phyloP scores from a whole-genome alignment of 1,140 invertebrate species.

The Bacillus rossius region DNA sequence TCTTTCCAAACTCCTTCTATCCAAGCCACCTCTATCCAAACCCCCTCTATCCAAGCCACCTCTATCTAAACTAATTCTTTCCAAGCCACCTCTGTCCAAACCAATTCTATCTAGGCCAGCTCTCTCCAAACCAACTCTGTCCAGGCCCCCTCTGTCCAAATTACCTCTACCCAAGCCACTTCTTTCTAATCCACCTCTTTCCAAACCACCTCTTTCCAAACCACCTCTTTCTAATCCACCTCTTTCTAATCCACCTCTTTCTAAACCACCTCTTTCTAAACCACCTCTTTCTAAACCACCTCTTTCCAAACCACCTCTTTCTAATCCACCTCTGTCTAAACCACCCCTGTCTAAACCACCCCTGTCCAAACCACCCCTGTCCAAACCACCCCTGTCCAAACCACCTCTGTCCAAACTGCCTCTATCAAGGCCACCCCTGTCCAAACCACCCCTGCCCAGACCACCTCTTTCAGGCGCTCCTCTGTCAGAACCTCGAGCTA shows the following conservation, averaged over 20 bases:
- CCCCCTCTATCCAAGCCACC: not conserved
- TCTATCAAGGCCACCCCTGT: not conserved
- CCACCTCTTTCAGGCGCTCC: not conserved
- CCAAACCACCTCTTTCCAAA: not conserved
- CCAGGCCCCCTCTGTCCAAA: not conserved
- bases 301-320: not conserved
- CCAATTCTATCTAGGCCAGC: too few relatives aligned
- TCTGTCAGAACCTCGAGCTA: not conserved
- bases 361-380: not conserved
- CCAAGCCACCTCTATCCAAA: not conserved
- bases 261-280: not conserved
- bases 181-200: conserved; percentile 1
- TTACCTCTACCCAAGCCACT: conserved; percentile 2
- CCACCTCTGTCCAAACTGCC: not conserved
- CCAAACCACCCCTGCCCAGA: not conserved
- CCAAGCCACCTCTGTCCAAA: not conserved
- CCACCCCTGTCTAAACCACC: not conserved
- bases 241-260: conserved; percentile 1
- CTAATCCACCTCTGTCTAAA: conserved; percentile 2
- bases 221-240: not conserved
- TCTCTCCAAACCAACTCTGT: conserved; percentile 3
- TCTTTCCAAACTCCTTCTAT: not conserved
- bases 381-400: not conserved
- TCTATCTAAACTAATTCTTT: too few relatives aligned
- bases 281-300: too few relatives aligned